phyloP scores from a whole-genome alignment of 2,888 invertebrate genomes.

The Tachina fera region DNA sequence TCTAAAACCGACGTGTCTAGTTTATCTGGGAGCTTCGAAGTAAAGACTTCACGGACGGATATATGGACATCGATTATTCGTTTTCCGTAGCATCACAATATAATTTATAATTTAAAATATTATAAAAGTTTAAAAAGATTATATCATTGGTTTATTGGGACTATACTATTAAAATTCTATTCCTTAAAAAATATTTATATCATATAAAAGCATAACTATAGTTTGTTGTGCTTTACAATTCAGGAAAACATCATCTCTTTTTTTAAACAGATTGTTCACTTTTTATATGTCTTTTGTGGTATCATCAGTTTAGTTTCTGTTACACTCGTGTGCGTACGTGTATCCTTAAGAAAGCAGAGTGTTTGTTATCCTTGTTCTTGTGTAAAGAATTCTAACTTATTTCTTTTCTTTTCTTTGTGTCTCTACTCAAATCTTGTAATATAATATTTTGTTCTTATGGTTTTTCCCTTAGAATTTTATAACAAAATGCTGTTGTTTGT shows the following conservation, averaged over 20 bases:
- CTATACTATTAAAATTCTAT: too few relatives aligned
- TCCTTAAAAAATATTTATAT: too few relatives aligned
- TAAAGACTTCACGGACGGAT: too few relatives aligned
- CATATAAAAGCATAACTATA: not conserved
- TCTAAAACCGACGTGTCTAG: too few relatives aligned
- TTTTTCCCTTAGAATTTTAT: not conserved
- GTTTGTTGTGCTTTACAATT: not conserved
- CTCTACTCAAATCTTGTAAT: constrained; percentile 27
- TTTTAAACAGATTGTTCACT: not conserved
- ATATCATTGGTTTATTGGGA: too few relatives aligned
- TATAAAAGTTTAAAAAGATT: too few relatives aligned
- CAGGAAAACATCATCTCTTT: not conserved
- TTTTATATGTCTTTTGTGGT: not conserved
- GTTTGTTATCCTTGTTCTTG: not conserved
- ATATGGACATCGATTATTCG: too few relatives aligned
- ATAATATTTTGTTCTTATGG: constrained; percentile 25
- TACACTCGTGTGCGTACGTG: not conserved
- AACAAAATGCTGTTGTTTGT: constrained; percentile 10
- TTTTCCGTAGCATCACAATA: too few relatives aligned
- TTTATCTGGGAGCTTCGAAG: too few relatives aligned
- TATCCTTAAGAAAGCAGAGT: not conserved
- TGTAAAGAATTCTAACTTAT: not conserved
- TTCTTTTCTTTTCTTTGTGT: not conserved
- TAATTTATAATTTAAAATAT: too few relatives aligned
- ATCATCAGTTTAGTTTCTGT: not conserved